phyloP scores from a whole-genome alignment of 2,797 vertebrate genomes.

The Otolemur crassicaudatus region DNA sequence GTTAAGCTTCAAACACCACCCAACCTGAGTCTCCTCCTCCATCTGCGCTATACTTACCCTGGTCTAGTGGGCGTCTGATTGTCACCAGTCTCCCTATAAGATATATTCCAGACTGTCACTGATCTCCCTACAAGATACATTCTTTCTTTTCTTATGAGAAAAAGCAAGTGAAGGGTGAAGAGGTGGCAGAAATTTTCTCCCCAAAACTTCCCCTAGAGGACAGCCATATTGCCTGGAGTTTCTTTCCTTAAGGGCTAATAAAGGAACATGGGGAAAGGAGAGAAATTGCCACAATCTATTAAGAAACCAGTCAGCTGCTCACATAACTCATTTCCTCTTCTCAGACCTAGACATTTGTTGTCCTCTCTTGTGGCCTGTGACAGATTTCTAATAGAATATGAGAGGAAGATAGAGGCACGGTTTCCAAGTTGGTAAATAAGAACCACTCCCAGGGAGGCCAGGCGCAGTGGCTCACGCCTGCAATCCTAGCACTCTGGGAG shows the following conservation, averaged over 20 bases:
- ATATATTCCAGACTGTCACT: neutral
- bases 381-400: neutral
- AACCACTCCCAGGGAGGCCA: neutral
- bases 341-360: neutral
- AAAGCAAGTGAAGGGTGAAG: neutral
- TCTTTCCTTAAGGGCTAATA: neutral
- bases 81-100: neutral
- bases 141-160: neutral
- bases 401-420: neutral
- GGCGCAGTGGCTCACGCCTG: too few relatives aligned
- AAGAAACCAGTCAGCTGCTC: neutral
- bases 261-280: neutral
- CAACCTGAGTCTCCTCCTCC: neutral
- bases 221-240: neutral
- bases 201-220: neutral
- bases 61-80: neutral
- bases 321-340: neutral
- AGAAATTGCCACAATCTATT: neutral
- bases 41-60: neutral
- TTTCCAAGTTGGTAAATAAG: neutral
- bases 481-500: too few relatives aligned
- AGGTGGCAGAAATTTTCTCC: neutral
- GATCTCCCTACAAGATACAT: too few relatives aligned
- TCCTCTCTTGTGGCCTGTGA: neutral
- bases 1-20: neutral